Base-by-base conservation (phyloP, 1,140 invertebrate species). In the Cherax destructor region DNA sequence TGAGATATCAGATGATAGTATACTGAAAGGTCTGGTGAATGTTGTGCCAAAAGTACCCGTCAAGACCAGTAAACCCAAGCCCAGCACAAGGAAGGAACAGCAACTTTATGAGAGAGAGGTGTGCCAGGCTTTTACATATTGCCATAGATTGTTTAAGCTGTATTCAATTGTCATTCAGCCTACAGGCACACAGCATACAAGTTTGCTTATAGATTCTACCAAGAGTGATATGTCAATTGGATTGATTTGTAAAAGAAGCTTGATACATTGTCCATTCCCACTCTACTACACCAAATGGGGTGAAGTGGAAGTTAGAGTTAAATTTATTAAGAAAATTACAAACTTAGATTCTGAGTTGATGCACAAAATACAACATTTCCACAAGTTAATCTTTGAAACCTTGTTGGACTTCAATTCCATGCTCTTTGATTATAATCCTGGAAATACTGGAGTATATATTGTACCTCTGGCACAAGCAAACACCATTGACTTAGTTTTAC, bases 271-370 rank as follows among this genome's bases (percentile, higher is more conserved):
- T 72, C 84, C 89, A 49, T 93, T 93, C 77, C 84, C 91, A 52
- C 88, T 93, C 0, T 92, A 91, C 52, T 90, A 74, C 30, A 74
- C 91, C 16, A 93, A 93, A 59, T 92, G 87, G 83, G 88, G 91
- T 24, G 69, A 92, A 84, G 85, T 93, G 11, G 56, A 74, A 3
- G 49, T 93, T 11, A 86, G 16, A 69, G 30, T 91, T 11, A 59
- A 84, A 59, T 78, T 50, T n/a, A 47, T 93, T 4, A 83, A 76
- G 16, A 41, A 76, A 59, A 18, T 76, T 41, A 18, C 24, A 7
- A 21, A 59, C 5, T 50, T 80, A 21, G 65, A 18, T 61, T 18
- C 10, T 52, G 50, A n/a, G 56, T 50, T 77, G 3, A 69, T 91
- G 16, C 77, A 83, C 21, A 81, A 92, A 10, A 83, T 92, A 30